Base-by-base conservation (phyloP, 2,797 vertebrate genomes). In the Pipistrellus kuhlii region DNA sequence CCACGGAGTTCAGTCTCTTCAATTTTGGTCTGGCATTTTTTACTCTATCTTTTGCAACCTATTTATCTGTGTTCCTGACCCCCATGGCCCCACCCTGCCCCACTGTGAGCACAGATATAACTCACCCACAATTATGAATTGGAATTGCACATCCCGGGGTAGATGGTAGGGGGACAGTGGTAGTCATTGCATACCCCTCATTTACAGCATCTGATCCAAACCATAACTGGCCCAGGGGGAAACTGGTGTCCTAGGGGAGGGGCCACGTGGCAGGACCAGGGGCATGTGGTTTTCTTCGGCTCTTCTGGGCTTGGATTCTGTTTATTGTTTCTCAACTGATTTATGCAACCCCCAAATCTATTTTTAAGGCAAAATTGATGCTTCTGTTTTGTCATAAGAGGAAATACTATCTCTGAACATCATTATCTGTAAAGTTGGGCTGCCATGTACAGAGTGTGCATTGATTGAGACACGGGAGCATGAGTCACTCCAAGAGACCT, bases 11-110 rank as follows among this genome's bases (percentile, higher is more conserved):
- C 41, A 25, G 0, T 72, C 85, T 83, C 89, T 88, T 94, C 96
- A 96, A 88, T 97, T 97, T 94, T 96, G 97, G 97, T 93, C 88
- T 95, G 96, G 93, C 92, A 5, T 90, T 93, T 93, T 76, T 80
- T 51, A 80, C 94, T 89, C 0, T 88, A 62, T 93, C 73, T 94
- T 95, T 93, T 94, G 23, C 77, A 94, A 53, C 75, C 71, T 85
- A 84, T 96, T 94, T 94, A 95, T 95, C 94, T 93, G 86, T 88
- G 80, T 59, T 72, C 82, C 48, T 87, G 59, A 5, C 51, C 51
- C 15, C 30, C 25, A 21, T n/a, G 30, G 27, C 69, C 77, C 44
- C 71, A 82, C 48, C 68, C 44, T 75, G 55, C 5, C 48, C 35
- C 9, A 38, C 59, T 68, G 57, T 48, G 27, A 69, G 71, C 83